Base-by-base conservation (phyloP, 2,888 invertebrate species). In the Microplitis manilae region DNA sequence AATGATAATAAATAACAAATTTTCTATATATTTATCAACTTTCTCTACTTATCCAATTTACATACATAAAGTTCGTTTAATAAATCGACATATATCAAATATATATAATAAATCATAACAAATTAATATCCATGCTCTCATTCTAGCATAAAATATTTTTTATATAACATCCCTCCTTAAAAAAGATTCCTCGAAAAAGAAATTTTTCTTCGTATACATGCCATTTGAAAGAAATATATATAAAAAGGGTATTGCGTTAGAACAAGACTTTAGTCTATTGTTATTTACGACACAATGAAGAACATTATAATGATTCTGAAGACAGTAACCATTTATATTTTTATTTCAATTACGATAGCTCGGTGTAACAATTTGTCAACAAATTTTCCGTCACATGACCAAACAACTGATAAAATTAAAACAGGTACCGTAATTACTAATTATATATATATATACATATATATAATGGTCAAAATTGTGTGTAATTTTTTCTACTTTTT, bases 131-230 rank as follows among this genome's bases (percentile, higher is more conserved):
- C 2, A 50, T 9, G 50, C 4, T 5, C 13, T 13, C 5, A 50
- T 50, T 50, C 50, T 50, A 50, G 9, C 50, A 13, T 50, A 13
- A 50, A 50, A 50, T 50, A 50, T 50, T 17, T 9, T 68, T 68
- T 50, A 39, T 40, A 68, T 68, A 68, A 68, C 50, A 68, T 68
- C 68, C 68, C 68, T 68, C 17, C 68, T 68, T 15, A 15, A 20
- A 15, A 50, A 50, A 30, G 0, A 50, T 13, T 50, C 13, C 8
- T 8, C 50, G 50, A 50, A 13, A 50, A 8, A 5, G 13, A 13
- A 50, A 50, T 13, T 50, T 50, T 50, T 50, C 13, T 50, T 50
- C 50, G 13, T 50, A 13, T 8, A 13, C 13, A 50, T 5, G 50
- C 13, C 50, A 50, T 50, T 50, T 13, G 50, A 50, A 50, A 50